These are phyloP conservation scores for Hybognathus amarus DNA, from an alignment of 2,797 vertebrate genomes.

Conservation along the genomic window DNA sequence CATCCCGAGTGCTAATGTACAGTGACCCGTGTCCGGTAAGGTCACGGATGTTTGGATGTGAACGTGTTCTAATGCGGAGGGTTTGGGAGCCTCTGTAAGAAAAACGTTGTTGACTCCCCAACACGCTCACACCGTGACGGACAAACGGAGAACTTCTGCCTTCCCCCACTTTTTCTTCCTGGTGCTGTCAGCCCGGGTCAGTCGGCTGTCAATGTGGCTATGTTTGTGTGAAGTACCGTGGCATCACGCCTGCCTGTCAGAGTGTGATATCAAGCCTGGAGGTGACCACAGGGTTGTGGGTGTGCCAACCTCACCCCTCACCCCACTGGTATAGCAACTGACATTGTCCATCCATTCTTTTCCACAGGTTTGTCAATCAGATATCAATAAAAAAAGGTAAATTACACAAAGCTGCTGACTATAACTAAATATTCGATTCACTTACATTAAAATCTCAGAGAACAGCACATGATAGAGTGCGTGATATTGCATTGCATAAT, in stretches of 20 bases:
- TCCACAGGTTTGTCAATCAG: constrained; percentile 13
- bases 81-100: constrained; percentile 17
- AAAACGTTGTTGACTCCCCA: constrained; percentile 29
- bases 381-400: background rate
- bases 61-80: constrained; percentile 43
- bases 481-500: background rate
- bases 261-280: constrained; percentile 39
- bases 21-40: constrained; percentile 73
- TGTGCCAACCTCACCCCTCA: constrained; percentile 36
- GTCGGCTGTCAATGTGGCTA: constrained; percentile 50
- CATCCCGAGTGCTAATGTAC: constrained; percentile 33
- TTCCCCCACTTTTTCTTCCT: constrained; percentile 9
- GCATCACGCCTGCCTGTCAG: constrained; percentile 45
- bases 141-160: constrained; percentile 28
- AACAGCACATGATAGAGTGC: background rate
- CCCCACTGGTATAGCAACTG: constrained; percentile 7
- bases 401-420: background rate
- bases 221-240: constrained; percentile 44
- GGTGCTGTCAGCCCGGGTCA: constrained; percentile 43
- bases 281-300: constrained; percentile 46
- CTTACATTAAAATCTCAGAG: background rate
- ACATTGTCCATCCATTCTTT: constrained; percentile 30
- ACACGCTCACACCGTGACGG: constrained; percentile 45
- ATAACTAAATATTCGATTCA: background rate
- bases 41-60: constrained; percentile 68